Evolutionary conservation across 2,113 vertebrate genomes (phyloP), one percentile per base, ranked within the genome.

Genomic region (Chloropsis cyanopogon): DNA sequence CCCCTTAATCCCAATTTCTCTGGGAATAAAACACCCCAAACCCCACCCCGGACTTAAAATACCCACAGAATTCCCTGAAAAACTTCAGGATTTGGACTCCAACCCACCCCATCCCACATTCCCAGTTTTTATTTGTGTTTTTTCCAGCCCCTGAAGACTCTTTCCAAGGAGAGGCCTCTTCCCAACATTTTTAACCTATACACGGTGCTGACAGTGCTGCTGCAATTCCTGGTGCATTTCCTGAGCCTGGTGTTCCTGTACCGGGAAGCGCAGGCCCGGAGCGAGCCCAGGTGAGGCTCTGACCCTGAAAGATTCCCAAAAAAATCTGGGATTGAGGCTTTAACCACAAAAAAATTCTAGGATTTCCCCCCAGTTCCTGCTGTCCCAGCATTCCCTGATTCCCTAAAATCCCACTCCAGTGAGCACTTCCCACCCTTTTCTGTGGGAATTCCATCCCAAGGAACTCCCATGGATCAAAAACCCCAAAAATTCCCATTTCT

Each of bases 101-200:
- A 14, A 4, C 7, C 29, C 37, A 7, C 5, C 15, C 39, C 49
- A 12, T 4, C 7, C 15, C 50, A 42, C 7, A 14, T 23, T 16
- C 14, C 14, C 15, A 14, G 9, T n/a, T 29, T 29, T 70, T 39
- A 37, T 31, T 39, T 10, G 19, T 16, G 1, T 6, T 29, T 18
- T 7, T 81, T 8, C 5, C 96, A 99, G 99, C 99, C 99, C 69
- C 95, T 99, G 87, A 99, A 99, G 98, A 99, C 98, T 0, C 98
- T 99, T 59, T 99, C 99, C 68, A 98, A 97, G 91, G 99, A 99
- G 95, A 98, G 99, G 11, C 99, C 99, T 0, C 97, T 99, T 92
- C 99, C 99, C 15, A 99, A 99, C 96, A 99, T 99, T 97, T 99
- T 99, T 93, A 99, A 99, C 95, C 97, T 99, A 4, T 99, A 99